Base-by-base conservation (phyloP, 2,888 invertebrate genomes). In the Bombylius discolor region DNA sequence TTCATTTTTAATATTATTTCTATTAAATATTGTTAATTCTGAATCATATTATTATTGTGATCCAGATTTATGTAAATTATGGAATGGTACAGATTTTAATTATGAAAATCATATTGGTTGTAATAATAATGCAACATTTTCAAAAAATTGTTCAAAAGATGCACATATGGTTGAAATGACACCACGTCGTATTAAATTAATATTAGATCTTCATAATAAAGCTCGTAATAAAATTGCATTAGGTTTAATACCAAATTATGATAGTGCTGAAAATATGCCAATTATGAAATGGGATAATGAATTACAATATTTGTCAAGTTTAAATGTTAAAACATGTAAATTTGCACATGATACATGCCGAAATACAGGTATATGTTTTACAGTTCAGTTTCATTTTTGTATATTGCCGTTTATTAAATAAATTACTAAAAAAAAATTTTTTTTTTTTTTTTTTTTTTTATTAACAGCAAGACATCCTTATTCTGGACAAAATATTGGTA, bases 21-120 rank as follows among this genome's bases (percentile, higher is more conserved):
- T 12, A 46, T 52, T 47, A 23, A 44, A 32, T 12, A 51, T 4
- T 12, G 14, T 42, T 23, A 31, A 51, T 4, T 23, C 33, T n/a
- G 31, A 31, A n/a, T 9, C 33, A 14, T 6, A 1, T 33, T 31
- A 55, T 34, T 72, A 71, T 46, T 70, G 70, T 51, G 59, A 58
- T 9, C 63, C 67, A 1, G 48, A 65, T 4, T 57, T 72, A 12
- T 72, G 72, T 53, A 63, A 64, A 55, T 53, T 68, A 9, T 71
- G 61, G 60, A 71, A 71, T 60, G 71, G 71, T 50, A 68, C 62
- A 32, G 66, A 70, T 56, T 58, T 63, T 51, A 53, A 65, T n/a
- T 61, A 65, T 7, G 51, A 59, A 39, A 61, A 64, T 32, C 70
- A 72, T 55, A 67, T 67, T 31, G 72, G 62, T 1, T 72, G 60